Evolutionary conservation across 2,888 invertebrate species (phyloP).

Genomic region (Drosophila hamatofila): DNA sequence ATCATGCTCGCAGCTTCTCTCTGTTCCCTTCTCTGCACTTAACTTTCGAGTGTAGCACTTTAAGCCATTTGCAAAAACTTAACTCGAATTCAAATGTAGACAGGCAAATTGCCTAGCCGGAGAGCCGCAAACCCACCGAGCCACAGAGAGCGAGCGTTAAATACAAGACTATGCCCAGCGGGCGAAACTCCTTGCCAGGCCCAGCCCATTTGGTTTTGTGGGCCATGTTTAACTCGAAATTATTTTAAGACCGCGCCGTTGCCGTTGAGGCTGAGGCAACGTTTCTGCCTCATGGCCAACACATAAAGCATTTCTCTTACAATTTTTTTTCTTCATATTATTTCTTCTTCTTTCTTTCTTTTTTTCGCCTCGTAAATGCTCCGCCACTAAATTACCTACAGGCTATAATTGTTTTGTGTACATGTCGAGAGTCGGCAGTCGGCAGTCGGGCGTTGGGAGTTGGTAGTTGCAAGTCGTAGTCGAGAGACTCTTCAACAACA

Average conservation of each 20-base stretch:
- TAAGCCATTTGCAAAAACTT: constrained; percentile 43
- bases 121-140: constrained; percentile 21
- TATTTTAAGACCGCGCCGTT: constrained; percentile 71
- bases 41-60: constrained; percentile 36
- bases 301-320: constrained; percentile 63
- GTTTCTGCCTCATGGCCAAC: constrained; percentile 54
- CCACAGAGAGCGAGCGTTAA: constrained; percentile 21
- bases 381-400: constrained; percentile 78
- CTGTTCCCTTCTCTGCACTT: constrained; percentile 4
- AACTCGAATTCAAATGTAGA: constrained; percentile 54
- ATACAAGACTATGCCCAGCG: constrained; percentile 46
- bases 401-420: constrained; percentile 79
- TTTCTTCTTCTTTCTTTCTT: background rate
- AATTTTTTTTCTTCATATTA: constrained; percentile 10
- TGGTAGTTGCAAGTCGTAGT: background rate
- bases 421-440: constrained; percentile 41
- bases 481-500: constrained; percentile 28
- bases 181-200: constrained; percentile 24
- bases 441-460: constrained; percentile 14
- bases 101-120: constrained; percentile 60
- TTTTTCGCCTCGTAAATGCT: constrained; percentile 59
- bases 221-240: constrained; percentile 78
- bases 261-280: constrained; percentile 35
- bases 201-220: constrained; percentile 48
- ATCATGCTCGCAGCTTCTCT: constrained; percentile 31